Base-by-base conservation (phyloP, 1,140 invertebrate species). In the Meteorus sp. region DNA sequence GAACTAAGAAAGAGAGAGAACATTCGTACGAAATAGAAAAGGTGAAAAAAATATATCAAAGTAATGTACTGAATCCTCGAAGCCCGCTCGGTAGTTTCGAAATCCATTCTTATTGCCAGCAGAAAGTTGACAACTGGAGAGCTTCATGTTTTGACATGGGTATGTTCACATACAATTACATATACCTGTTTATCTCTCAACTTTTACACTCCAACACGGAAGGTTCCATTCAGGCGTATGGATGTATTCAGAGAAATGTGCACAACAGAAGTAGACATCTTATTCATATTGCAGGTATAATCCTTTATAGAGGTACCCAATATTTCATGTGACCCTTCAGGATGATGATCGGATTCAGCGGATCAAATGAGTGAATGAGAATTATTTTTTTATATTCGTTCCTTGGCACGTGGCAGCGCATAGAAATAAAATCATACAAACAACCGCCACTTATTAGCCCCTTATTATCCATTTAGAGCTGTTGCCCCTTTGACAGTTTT, bases 321-420 rank as follows among this genome's bases (percentile, higher is more conserved):
- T 17, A 31, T 29, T 31, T 8, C 17, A 17, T 23, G 25, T 22
- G 13, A 50, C 20, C 31, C 31, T 20, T 52, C 43, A 31, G 15
- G 53, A 50, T 48, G 61, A 59, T 63, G 57, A 63, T 63, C 53
- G 39, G 57, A 63, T 63, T 63, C 60, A 59, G 53, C 61, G 57
- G 47, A 60, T 60, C 57, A 57, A 53, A 60, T 56, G 41, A 57
- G 57, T 53, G 57, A 43, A 60, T 60, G 54, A 60, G 52, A 56
- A 56, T 56, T 20, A 53, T 50, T 43, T 63, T 29, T 53, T 22
- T 43, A 35, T 50, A n/a, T n/a, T n/a, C n/a, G n/a, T 56, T 25
- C 35, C 17, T 13, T 29, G 61, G 57, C 61, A 63, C 61, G 61
- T 63, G 61, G 37, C 61, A 29, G 33, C 19, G 41, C 17, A 37